phyloP scores from a whole-genome alignment of 2,797 vertebrate genomes.

The Parauchenoglanis punctatus region DNA sequence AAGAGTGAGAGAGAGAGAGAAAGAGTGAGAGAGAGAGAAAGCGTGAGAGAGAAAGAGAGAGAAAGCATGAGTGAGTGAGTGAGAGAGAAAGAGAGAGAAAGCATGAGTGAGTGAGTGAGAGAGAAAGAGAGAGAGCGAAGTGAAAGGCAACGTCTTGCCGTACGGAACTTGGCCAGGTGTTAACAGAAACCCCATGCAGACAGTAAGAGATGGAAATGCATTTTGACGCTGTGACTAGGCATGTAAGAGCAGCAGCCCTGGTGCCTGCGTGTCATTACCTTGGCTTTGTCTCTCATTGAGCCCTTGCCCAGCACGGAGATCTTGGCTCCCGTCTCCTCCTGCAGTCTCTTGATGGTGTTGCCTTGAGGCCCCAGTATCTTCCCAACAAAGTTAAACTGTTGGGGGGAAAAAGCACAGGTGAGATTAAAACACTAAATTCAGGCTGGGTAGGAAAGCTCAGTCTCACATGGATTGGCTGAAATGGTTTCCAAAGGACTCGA shows the following conservation, averaged over 20 bases:
- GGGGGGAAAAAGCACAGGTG: constrained; percentile 42
- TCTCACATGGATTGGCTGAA: constrained; percentile 8
- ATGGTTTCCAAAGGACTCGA: constrained; percentile 28
- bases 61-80: too few species aligned
- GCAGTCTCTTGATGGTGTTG: constrained; percentile 96
- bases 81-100: too few species aligned
- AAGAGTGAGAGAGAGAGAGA: too few species aligned
- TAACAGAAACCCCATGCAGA: not conserved
- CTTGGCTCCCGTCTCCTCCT: constrained; percentile 97
- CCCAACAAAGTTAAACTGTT: constrained; percentile 97
- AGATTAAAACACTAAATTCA: constrained; percentile 44
- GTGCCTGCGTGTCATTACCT: constrained; percentile 73
- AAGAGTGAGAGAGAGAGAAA: too few species aligned
- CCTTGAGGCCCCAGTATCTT: constrained; percentile 98
- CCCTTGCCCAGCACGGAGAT: constrained; percentile 98
- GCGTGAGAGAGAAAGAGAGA: too few species aligned
- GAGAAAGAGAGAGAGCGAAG: not conserved
- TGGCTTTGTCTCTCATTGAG: constrained; percentile 97
- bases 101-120: too few species aligned
- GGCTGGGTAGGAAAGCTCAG: not conserved
- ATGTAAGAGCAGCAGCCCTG: not conserved
- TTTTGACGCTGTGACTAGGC: not conserved
- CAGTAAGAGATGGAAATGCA: not conserved
- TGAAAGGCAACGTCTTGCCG: not conserved
- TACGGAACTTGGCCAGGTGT: too few species aligned